These are phyloP conservation scores for Ianthella basta DNA, from an alignment of 37 sponge, comb jelly and placozoan genomes.

Conservation along the genomic window DNA sequence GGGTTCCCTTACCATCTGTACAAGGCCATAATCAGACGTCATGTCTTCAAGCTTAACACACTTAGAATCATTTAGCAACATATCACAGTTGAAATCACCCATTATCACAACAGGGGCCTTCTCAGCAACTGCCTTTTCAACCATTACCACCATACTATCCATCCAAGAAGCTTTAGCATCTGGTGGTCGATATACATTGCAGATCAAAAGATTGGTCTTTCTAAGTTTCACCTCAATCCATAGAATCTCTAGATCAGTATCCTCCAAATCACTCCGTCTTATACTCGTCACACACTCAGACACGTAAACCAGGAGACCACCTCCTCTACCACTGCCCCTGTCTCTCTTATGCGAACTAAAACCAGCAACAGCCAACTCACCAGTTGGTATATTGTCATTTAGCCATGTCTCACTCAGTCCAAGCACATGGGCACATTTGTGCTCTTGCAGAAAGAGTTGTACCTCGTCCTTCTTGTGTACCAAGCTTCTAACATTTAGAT, in stretches of 20 bases:
- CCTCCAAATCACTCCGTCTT: slow-evolving; percentile 24
- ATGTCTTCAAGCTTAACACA: background rate
- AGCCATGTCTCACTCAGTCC: slow-evolving; percentile 29
- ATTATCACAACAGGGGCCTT: background rate
- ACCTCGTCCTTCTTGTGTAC: slow-evolving; percentile 9
- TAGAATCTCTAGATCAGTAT: background rate
- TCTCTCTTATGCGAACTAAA: background rate
- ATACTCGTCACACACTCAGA: slow-evolving; percentile 25
- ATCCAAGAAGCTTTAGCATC: slow-evolving; percentile 16
- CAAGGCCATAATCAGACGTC: slow-evolving; percentile 23
- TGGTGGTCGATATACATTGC: slow-evolving; percentile 37
- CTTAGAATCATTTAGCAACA: background rate
- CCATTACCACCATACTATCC: background rate
- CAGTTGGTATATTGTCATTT: background rate
- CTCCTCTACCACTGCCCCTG: slow-evolving; percentile 10
- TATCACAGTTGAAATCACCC: slow-evolving; percentile 41
- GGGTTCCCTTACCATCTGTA: background rate
- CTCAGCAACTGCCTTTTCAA: slow-evolving; percentile 23
- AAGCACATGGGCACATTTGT: background rate
- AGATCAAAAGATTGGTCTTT: background rate
- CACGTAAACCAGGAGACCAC: slow-evolving; percentile 34
- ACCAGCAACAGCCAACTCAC: background rate
- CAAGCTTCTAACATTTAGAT: slow-evolving; percentile 27
- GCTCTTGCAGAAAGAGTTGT: background rate
- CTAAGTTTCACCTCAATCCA: slow-evolving; percentile 36